Base-by-base conservation (phyloP, 2,797 vertebrate genomes). In the Pangasius mekongensis region DNA sequence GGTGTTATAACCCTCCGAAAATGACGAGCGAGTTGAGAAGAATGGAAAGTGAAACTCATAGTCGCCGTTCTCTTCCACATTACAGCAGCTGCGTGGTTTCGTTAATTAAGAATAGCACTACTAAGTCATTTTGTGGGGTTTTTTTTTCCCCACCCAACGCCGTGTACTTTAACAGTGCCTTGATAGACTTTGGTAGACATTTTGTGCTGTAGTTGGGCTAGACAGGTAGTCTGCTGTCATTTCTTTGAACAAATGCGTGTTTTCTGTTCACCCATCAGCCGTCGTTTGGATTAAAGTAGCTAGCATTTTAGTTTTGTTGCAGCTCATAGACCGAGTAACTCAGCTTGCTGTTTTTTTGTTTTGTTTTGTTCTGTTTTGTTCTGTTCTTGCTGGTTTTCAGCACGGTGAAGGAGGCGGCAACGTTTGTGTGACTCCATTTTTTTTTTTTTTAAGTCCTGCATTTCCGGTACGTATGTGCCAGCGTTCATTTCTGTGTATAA, bases 21-120 rank as follows among this genome's bases (percentile, higher is more conserved):
- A 24, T 24, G 71, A n/a, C 16, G 39, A 36, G 30, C 6, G 8
- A 22, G n/a, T 86, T 66, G 0, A 0, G 10, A 83, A 77, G 92
- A 95, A 95, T 87, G 11, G 93, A 96, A 96, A 96, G 78, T 93
- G 95, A 96, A 96, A 96, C 90, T 90, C 85, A 83, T 24, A 2
- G 33, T 18, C 3, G 58, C 22, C 2, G 24, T 27, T 27, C 47
- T 43, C 4, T 52, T 87, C 4, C n/a, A 49, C 24, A 5, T 58
- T 69, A n/a, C 58, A 66, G 5, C 84, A 60, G 33, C 13, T 49
- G 3, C 80, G 16, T n/a, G 39, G 14, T 69, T 54, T 76, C 58
- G 39, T 66, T 66, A 0, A 49, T 76, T 18, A 36, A 14, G 11
- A 39, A 43, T 1, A 43, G 66, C 9, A 47, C 20, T 3, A 20